Evolutionary conservation across 2,888 invertebrate genomes (phyloP).

Genomic region (Stenolophus ochropezus): DNA sequence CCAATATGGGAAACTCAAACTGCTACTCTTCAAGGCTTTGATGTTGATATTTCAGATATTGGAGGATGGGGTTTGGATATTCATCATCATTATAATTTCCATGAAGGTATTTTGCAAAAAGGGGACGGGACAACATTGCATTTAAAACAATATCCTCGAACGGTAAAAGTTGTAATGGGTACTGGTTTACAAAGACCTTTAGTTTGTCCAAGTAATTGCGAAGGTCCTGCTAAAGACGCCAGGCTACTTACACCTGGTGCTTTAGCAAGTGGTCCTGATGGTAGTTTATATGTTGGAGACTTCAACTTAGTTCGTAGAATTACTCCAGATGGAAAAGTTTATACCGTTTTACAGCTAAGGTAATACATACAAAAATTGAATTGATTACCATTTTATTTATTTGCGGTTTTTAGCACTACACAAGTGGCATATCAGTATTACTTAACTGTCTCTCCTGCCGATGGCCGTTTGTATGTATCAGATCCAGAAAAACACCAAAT

Average conservation of each 20-base stretch:
- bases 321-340: slow-evolving; percentile 91
- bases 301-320: slow-evolving; percentile 95
- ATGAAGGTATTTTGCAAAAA: slow-evolving; percentile 97
- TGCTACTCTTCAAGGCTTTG: slow-evolving; percentile 94
- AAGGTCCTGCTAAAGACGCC: slow-evolving; percentile 89
- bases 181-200: slow-evolving; percentile 91
- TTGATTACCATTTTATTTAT: slow-evolving; percentile 6
- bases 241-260: slow-evolving; percentile 94
- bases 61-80: slow-evolving; percentile 99
- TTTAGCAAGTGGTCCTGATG: slow-evolving; percentile 95
- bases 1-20: slow-evolving; percentile 97
- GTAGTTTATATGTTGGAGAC: slow-evolving; percentile 97
- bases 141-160: slow-evolving; percentile 93
- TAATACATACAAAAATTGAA: slow-evolving; percentile 71
- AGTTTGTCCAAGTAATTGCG: slow-evolving; percentile 90
- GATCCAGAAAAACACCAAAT: slow-evolving; percentile 96
- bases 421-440: slow-evolving; percentile 98
- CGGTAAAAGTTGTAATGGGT: slow-evolving; percentile 94
- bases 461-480: slow-evolving; percentile 96
- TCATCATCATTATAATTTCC: slow-evolving; percentile 99
- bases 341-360: slow-evolving; percentile 91
- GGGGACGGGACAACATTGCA: slow-evolving; percentile 97
- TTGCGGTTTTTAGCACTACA: slow-evolving; percentile 82
- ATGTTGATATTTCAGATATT: slow-evolving; percentile 96
- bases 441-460: slow-evolving; percentile 95